Conservation (phyloP, 2,113 vertebrate genomes). For the Microcebus jonahi region DNA sequence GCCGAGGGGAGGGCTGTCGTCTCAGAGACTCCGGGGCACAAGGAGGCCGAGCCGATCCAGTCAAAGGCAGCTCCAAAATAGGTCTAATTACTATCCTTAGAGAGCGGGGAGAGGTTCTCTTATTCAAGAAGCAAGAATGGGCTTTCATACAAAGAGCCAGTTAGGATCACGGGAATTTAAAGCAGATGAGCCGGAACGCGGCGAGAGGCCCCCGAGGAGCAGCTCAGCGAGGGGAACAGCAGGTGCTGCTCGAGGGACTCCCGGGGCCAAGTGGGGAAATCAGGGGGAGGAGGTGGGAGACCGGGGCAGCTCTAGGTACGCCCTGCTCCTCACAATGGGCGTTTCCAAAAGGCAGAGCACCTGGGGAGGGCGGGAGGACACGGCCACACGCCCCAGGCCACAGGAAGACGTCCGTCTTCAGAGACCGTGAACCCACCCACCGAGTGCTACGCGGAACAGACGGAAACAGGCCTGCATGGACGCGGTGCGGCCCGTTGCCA, state of each 20-base stretch:
- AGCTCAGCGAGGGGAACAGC: not conserved
- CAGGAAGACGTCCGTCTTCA: fast-evolving
- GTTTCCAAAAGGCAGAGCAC: too few relatives aligned
- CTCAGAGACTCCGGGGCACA: not conserved
- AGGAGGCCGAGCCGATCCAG: not conserved
- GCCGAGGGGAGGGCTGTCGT: fast-evolving
- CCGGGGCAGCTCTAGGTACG: not conserved
- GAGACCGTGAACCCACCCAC: not conserved
- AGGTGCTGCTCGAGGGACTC: not conserved
- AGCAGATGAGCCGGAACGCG: constrained; percentile 38
- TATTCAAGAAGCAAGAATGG: constrained; percentile 53
- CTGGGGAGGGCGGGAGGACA: not conserved
- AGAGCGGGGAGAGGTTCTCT: constrained; percentile 44
- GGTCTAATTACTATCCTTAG: constrained; percentile 60
- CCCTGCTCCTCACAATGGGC: fast-evolving
- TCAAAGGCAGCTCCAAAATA: constrained; percentile 38
- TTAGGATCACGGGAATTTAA: constrained; percentile 51
- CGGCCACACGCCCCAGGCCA: fast-evolving
- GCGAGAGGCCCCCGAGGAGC: not conserved
- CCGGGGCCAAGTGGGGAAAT: not conserved
- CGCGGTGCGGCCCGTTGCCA: fast-evolving
- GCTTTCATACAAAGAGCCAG: constrained; percentile 67
- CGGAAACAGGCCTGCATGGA: fast-evolving
- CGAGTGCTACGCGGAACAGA: fast-evolving
- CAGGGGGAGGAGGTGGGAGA: fast-evolving